Conservation (phyloP, 2,113 vertebrate genomes). For the Mobula hypostoma region DNA sequence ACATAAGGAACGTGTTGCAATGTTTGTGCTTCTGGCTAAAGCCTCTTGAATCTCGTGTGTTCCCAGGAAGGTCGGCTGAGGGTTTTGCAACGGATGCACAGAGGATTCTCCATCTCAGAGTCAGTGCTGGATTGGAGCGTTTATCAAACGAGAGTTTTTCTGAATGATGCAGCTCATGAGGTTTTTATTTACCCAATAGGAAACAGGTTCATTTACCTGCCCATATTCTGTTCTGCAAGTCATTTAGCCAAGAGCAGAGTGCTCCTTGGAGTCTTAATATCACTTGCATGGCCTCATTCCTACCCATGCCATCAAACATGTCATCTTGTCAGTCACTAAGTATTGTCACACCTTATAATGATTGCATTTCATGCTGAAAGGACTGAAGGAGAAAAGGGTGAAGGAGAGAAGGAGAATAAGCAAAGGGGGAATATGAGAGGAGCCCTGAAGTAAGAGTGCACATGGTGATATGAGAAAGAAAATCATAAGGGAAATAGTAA, state of each 20-base stretch:
- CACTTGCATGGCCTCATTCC: background rate
- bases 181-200: background rate
- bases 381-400: background rate
- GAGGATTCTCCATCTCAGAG: slow-evolving; percentile 2
- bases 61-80: background rate
- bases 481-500: background rate
- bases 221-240: background rate
- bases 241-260: background rate
- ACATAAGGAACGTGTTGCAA: background rate
- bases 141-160: background rate
- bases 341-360: background rate
- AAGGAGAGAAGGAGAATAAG: too few species aligned
- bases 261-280: background rate
- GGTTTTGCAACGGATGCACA: background rate
- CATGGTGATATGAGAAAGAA: background rate
- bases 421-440: background rate
- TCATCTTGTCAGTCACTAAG: background rate
- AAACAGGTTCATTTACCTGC: background rate
- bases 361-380: background rate
- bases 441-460: background rate
- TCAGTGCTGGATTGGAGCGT: background rate
- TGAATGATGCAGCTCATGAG: background rate
- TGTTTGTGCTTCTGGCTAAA: background rate
- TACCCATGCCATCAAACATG: background rate
- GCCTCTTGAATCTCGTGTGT: background rate